A percentile compares a stretch with the other conserved stretches of the same genome.
These are phyloP conservation scores for Dryas iulia DNA, from an alignment of 1,140 invertebrate genomes.

Conservation along the genomic window DNA sequence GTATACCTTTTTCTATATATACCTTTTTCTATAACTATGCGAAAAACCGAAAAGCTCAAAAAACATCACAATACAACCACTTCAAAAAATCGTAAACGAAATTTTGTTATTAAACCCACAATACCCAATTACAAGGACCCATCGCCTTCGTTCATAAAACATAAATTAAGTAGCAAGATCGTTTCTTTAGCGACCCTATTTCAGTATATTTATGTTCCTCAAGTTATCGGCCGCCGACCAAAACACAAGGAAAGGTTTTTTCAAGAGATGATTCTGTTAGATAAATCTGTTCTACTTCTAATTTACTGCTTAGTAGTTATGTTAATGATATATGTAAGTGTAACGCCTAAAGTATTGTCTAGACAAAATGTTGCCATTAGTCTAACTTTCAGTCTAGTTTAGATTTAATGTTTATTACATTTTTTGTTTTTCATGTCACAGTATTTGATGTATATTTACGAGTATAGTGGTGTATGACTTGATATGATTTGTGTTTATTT, in stretches of 20 bases:
- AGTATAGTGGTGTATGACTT: too few relatives aligned
- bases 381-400: background rate
- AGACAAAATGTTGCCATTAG: background rate
- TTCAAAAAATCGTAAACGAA: background rate
- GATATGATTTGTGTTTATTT: too few relatives aligned
- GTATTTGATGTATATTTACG: too few relatives aligned
- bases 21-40: too few relatives aligned
- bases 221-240: background rate
- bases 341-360: background rate
- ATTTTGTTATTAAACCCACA: background rate
- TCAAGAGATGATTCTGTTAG: background rate
- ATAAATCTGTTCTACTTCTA: background rate
- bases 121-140: background rate
- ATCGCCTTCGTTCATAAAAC: background rate
- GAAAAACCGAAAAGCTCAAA: too few relatives aligned
- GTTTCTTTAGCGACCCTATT: background rate
- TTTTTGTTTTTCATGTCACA: background rate
- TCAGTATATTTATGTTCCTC: background rate
- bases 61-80: too few relatives aligned
- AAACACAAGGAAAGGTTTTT: background rate
- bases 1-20: too few relatives aligned
- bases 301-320: background rate
- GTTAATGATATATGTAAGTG: background rate
- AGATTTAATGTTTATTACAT: background rate
- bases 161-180: background rate